These are phyloP conservation scores for Sinodicranocentrus sp. DNA, from an alignment of 2,888 invertebrate genomes.

Conservation along the genomic window DNA sequence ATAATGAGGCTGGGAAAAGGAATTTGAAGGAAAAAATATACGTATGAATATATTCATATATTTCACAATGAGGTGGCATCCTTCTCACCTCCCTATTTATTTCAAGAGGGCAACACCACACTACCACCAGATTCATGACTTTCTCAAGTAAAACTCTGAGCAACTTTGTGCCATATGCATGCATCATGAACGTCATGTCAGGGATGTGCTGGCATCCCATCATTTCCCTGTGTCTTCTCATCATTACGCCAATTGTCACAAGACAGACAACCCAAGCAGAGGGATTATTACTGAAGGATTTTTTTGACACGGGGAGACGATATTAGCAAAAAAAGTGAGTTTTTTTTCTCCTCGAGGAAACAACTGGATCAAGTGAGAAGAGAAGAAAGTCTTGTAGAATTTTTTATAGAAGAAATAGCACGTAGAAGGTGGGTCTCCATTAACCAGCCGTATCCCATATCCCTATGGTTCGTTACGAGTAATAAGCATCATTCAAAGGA, in stretches of 20 bases:
- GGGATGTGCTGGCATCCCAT: conserved; percentile 22
- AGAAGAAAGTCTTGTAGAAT: not conserved
- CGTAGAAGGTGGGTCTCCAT: no score
- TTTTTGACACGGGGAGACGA: conserved; percentile 50
- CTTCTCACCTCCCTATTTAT: no score
- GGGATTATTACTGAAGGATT: conserved; percentile 37
- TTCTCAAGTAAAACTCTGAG: no score
- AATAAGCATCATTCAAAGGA: conserved; percentile 44
- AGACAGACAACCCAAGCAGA: conserved; percentile 16
- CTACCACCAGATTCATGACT: no score
- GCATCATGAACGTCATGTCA: not conserved
- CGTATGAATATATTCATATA: no score
- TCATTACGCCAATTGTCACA: conserved; percentile 54
- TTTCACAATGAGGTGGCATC: no score
- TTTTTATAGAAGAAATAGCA: no score
- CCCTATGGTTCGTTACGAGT: conserved; percentile 32
- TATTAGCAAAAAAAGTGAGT: not conserved
- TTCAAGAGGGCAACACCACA: no score
- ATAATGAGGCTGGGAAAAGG: no score
- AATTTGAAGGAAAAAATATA: no score
- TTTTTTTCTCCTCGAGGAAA: not conserved
- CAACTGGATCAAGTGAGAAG: not conserved
- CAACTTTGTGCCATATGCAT: no score
- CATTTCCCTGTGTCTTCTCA: conserved; percentile 21
- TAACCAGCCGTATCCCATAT: not conserved